Conservation (phyloP, 1,140 invertebrate species). For the Brachionus asplanchnoidis region DNA sequence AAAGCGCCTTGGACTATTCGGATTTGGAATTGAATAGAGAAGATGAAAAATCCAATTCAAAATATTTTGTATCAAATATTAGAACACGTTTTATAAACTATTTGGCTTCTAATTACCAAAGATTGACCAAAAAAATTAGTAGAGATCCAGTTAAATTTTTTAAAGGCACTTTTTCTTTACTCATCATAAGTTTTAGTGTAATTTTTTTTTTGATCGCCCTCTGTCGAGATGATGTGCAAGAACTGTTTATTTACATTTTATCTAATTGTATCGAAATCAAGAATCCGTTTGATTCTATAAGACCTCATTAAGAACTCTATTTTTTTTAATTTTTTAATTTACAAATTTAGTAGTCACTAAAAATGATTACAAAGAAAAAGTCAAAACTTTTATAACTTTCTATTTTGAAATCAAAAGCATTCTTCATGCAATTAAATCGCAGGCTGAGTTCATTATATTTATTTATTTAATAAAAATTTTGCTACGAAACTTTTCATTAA, state of each 20-base stretch:
- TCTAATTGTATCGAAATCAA: constrained; percentile 10
- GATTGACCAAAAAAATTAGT: background rate
- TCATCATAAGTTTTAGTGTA: background rate
- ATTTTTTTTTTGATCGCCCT: constrained; percentile 17
- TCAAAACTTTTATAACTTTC: too few species aligned
- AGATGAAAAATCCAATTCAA: background rate
- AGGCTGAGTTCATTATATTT: background rate
- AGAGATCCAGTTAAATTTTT: background rate
- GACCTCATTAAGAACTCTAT: background rate
- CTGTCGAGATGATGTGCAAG: background rate
- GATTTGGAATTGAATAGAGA: background rate
- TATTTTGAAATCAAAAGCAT: background rate
- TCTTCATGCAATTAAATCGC: background rate
- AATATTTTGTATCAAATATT: background rate
- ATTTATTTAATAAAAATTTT: background rate
- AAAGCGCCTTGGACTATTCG: background rate
- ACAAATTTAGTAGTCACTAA: too few species aligned
- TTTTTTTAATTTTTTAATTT: background rate
- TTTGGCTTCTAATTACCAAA: background rate
- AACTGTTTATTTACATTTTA: background rate
- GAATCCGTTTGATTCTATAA: background rate
- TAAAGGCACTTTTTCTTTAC: constrained; percentile 10
- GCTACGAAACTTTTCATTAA: background rate
- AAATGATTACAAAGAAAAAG: too few species aligned
- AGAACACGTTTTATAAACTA: background rate